Conservation (phyloP, 2,888 invertebrate genomes). For the Latrodectus elegans region DNA sequence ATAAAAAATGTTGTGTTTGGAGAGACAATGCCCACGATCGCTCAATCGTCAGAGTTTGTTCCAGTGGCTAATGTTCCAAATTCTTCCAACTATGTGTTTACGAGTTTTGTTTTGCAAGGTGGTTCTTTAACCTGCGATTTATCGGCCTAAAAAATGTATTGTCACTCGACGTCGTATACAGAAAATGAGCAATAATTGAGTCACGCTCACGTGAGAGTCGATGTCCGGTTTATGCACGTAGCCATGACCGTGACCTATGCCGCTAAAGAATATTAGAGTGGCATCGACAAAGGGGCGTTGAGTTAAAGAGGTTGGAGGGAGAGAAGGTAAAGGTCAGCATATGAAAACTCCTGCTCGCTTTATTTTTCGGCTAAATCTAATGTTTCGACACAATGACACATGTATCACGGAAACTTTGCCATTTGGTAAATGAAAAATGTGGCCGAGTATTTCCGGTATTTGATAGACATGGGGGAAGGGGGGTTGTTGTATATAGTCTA, state of each 20-base stretch:
- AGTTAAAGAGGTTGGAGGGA: neutral
- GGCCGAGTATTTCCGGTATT: neutral
- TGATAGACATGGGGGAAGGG: neutral
- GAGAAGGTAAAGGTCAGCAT: slow-evolving; percentile 1
- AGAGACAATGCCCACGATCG: neutral
- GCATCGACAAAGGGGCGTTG: neutral
- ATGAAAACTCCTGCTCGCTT: neutral
- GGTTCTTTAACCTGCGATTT: slow-evolving; percentile 7
- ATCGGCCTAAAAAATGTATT: slow-evolving; percentile 38
- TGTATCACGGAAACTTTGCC: neutral
- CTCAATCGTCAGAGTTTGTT: neutral
- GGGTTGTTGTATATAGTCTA: neutral
- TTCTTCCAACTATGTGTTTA: slow-evolving; percentile 8
- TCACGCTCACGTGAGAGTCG: slow-evolving; percentile 49
- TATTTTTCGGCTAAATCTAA: neutral
- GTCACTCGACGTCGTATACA: slow-evolving; percentile 18
- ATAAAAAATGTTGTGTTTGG: neutral
- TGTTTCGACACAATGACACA: neutral
- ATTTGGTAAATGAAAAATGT: neutral
- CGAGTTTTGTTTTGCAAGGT: slow-evolving; percentile 13
- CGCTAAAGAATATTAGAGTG: neutral
- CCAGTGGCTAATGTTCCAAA: neutral
- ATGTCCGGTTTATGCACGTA: slow-evolving; percentile 45
- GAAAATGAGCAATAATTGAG: slow-evolving; percentile 50
- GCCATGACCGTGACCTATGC: slow-evolving; percentile 46